A percentile compares a stretch with the other conserved stretches of the same genome.
Evolutionary conservation across 2,888 invertebrate species (phyloP).

Genomic region (Colostygia pectinataria): DNA sequence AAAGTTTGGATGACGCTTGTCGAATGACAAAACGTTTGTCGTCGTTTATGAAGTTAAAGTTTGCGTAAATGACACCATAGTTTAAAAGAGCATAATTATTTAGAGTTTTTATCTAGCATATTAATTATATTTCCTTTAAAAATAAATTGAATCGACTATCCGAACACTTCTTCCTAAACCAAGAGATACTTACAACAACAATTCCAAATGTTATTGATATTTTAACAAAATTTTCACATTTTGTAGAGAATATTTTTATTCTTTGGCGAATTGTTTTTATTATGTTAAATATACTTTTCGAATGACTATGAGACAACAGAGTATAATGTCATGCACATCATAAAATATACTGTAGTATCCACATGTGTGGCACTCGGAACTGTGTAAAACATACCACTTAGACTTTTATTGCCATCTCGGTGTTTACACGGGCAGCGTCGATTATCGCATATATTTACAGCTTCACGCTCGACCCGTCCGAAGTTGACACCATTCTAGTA

Average conservation of each 20-base stretch:
- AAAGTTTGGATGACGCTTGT: background rate
- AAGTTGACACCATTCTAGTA: no score
- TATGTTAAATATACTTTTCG: no score
- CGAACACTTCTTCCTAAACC: conserved; percentile 2
- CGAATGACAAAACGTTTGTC: background rate
- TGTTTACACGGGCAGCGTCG: background rate
- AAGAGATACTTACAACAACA: conserved; percentile 1
- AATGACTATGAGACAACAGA: no score
- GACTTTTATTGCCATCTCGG: conserved; percentile 5
- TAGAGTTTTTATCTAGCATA: background rate
- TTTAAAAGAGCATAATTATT: background rate
- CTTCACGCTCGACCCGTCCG: no score
- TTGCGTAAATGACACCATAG: background rate
- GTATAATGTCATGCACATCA: background rate
- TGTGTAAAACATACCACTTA: background rate
- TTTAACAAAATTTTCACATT: conserved; percentile 7
- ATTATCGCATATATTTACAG: conserved; percentile 18
- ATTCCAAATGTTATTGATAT: background rate
- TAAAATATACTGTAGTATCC: background rate
- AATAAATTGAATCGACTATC: conserved; percentile 8
- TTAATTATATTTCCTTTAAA: background rate
- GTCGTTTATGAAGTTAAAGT: background rate
- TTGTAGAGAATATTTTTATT: conserved; percentile 2
- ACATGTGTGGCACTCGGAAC: background rate
- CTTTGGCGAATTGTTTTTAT: conserved; percentile 22